phyloP scores from a whole-genome alignment of 2,797 vertebrate genomes.

The Cossypha polioptera region DNA sequence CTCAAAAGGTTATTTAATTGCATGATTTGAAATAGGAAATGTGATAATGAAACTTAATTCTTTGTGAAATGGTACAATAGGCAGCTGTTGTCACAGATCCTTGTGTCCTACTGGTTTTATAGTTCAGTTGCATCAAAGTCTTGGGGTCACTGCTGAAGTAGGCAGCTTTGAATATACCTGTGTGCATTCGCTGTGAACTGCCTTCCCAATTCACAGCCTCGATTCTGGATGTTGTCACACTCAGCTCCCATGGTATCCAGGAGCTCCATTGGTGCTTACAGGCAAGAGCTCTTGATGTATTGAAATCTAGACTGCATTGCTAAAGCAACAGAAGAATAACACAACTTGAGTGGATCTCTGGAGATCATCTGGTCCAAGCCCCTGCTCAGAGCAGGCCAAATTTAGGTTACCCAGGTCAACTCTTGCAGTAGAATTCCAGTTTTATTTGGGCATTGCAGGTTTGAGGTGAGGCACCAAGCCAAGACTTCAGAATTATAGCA shows the following conservation, averaged over 20 bases:
- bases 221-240: not conserved
- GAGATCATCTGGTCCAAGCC: not conserved
- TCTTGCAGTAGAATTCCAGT: not conserved
- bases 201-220: not conserved
- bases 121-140: not conserved
- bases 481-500: not conserved
- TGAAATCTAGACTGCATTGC: not conserved
- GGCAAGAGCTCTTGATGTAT: not conserved
- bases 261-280: fast-evolving
- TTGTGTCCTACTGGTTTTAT: not conserved
- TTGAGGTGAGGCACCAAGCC: not conserved
- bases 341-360: not conserved
- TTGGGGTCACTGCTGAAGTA: not conserved
- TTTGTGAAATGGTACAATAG: not conserved
- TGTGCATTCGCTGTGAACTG: not conserved
- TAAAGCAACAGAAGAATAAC: not conserved
- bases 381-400: not conserved
- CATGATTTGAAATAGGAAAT: not conserved
- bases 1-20: not conserved
- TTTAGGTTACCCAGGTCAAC: not conserved
- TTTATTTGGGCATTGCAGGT: not conserved
- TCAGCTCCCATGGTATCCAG: fast-evolving
- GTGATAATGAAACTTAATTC: not conserved
- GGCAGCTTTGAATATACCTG: not conserved
- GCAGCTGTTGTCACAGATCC: not conserved